Evolutionary conservation across 1,140 invertebrate species (phyloP), one percentile per base, ranked within the genome.

Genomic region (Eufriesea mexicana): DNA sequence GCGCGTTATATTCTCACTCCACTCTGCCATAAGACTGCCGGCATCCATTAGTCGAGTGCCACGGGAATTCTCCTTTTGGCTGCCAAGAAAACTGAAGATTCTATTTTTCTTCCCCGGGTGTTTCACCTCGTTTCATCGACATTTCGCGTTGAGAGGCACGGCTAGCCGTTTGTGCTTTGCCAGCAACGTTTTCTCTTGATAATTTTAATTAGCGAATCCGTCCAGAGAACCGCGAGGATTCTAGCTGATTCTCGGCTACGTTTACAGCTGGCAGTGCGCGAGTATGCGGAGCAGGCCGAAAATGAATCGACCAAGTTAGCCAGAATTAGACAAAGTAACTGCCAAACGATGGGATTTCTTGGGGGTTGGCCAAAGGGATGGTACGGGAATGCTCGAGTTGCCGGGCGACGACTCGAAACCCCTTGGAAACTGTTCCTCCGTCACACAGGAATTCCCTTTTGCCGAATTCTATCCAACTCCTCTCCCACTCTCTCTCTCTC

Each of bases 21-120:
- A 54, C 90, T 25, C 88, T 88, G 89, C 84, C 91, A 88, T 93
- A 91, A 92, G 91, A 92, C 92, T 92, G 89, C 89, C 90, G 85
- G 93, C 92, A 94, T 94, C 94, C 94, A 94, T 94, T 94, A 94
- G 93, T 93, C 92, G 92, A 94, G 93, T 94, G 91, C 93, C 91
- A 91, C 87, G 82, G 84, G 84, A 90, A 89, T 87, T 89, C 92
- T 94, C 93, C 93, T 94, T 94, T 94, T 94, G 91, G 89, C 93
- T 93, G 94, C 93, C 92, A 92, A 94, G 93, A 91, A 94, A 94
- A 93, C 93, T 84, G 81, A 78, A 86, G 77, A 87, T 85, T 76
- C 77, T 74, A 71, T 72, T 79, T 75, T 66, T 73, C 57, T 73
- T 42, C 66, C 64, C 23, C 55, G 59, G 59, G 16, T 49, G 59